Evolutionary conservation across 2,797 vertebrate genomes (phyloP).

Genomic region (Chelon labrosus): DNA sequence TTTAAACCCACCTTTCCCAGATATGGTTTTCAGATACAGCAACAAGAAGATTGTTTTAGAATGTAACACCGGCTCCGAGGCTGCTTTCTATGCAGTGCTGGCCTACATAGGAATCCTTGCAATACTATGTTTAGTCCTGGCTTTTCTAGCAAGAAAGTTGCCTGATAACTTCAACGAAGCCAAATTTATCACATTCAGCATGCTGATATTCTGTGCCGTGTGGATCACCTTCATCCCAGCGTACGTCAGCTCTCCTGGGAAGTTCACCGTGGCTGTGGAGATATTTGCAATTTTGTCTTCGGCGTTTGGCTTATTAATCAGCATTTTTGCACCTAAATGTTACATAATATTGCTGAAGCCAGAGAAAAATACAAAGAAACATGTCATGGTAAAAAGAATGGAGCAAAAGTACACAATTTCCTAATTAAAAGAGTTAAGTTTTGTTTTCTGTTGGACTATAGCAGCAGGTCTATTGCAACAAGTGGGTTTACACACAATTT

Average conservation of each 20-base stretch:
- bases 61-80: conserved; percentile 82
- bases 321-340: conserved; percentile 85
- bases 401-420: background rate
- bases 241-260: conserved; percentile 84
- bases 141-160: conserved; percentile 83
- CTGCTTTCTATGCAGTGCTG: conserved; percentile 81
- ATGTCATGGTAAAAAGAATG: conserved; percentile 69
- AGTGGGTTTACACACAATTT: too few species aligned
- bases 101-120: conserved; percentile 84
- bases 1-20: conserved; percentile 80
- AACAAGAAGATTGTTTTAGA: conserved; percentile 81
- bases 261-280: conserved; percentile 84
- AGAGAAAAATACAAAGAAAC: conserved; percentile 80
- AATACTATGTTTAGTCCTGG: conserved; percentile 75
- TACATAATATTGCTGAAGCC: conserved; percentile 83
- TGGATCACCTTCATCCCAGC: conserved; percentile 85
- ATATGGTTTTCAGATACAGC: conserved; percentile 72
- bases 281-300: conserved; percentile 86
- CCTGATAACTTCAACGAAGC: conserved; percentile 86
- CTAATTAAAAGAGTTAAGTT: background rate
- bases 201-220: conserved; percentile 85
- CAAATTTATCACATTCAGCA: conserved; percentile 84
- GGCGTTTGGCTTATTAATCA: conserved; percentile 76
- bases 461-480: too few species aligned
- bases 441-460: background rate